phyloP scores from a whole-genome alignment of 2,888 invertebrate species.

The Cephonodes hylas region DNA sequence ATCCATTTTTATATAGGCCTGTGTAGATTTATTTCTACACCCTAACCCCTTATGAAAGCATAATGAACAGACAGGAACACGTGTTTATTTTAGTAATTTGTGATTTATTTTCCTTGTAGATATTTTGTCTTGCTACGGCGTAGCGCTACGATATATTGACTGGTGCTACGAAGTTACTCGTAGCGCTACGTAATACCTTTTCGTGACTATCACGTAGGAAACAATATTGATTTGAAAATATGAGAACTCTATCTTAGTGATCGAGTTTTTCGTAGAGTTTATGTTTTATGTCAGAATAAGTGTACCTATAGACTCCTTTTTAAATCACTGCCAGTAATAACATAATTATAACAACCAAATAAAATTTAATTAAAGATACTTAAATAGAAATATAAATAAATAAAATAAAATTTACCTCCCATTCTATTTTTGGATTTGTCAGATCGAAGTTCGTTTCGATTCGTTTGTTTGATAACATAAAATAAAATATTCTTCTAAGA shows the following conservation, averaged over 20 bases:
- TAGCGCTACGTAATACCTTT: slow-evolving; percentile 5
- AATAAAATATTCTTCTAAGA: background rate
- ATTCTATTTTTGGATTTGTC: no score
- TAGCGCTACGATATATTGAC: slow-evolving; percentile 2
- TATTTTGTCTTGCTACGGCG: slow-evolving; percentile 1
- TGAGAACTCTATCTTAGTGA: background rate
- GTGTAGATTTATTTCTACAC: background rate
- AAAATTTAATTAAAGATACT: no score
- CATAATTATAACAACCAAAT: no score
- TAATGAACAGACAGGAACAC: background rate
- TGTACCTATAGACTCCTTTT: no score
- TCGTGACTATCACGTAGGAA: background rate
- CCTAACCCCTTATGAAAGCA: background rate
- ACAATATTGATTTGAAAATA: background rate
- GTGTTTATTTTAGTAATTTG: slow-evolving; percentile 6
- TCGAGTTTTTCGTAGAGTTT: background rate
- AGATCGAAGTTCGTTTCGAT: no score
- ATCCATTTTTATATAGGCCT: background rate
- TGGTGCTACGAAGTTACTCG: background rate
- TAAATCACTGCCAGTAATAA: no score
- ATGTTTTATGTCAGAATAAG: background rate
- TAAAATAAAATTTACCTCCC: no score
- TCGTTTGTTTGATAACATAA: no score
- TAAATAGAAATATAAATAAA: no score
- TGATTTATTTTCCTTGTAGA: slow-evolving; percentile 3